Base-by-base conservation (phyloP, 2,888 invertebrate genomes). In the Amiota communis region DNA sequence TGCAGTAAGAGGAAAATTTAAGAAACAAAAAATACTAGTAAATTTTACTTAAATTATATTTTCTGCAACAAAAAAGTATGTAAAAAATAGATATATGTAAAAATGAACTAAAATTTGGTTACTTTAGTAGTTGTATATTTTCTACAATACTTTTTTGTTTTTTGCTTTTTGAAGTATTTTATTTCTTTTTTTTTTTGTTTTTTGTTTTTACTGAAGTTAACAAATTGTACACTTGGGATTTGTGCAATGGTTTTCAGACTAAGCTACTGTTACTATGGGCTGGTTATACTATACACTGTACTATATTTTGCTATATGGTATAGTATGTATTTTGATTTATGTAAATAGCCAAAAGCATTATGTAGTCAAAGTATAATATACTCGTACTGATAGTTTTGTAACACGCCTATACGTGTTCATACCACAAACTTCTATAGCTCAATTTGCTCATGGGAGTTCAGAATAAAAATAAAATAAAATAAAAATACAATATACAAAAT, bases 181-280 rank as follows among this genome's bases (percentile, higher is more conserved):
- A 13, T 67, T 67, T 67, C 8, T 20, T 12, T 13, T 20, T 67
- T 67, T n/a, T n/a, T n/a, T n/a, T n/a, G n/a, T n/a, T n/a, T n/a
- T n/a, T n/a, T n/a, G n/a, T 20, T 67, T 36, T 20, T 20, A 51
- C 49, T 49, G n/a, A 68, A 68, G 36, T 68, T 53, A 48, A 68
- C 67, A 53, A 68, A 68, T 68, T 68, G 51, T 68, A 53, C 67
- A 68, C 67, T 53, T 68, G 67, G 23, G 67, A 68, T 53, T 68
- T 53, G 67, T n/a, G 20, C 48, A 65, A 20, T 46, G 46, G n/a
- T 63, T 36, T 15, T 23, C 65, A 49, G n/a, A 47, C 13, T 47
- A 6, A 36, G 20, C 48, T 65, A 53, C 0, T 13, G 36, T 36
- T 36, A 36, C 36, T 36, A 36, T 36, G 36, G 36, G 36, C 3